Evolutionary conservation across 2,113 vertebrate genomes (phyloP).

Genomic region (Athene noctua): DNA sequence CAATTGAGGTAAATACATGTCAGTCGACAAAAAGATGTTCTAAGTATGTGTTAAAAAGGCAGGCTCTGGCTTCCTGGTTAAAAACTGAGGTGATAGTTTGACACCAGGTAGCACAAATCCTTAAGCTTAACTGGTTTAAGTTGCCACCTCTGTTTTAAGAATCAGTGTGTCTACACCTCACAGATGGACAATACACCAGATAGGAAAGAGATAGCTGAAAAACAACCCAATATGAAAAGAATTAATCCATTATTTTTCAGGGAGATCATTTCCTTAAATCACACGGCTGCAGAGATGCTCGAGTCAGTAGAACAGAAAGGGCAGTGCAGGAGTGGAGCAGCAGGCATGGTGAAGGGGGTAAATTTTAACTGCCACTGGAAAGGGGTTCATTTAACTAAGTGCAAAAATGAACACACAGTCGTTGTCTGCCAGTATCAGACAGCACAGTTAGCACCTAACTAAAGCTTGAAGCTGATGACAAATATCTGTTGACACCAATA

Average conservation of each 20-base stretch:
- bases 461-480: neutral
- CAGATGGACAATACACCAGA: neutral
- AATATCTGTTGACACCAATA: neutral
- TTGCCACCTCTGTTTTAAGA: neutral
- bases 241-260: neutral
- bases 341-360: accelerated
- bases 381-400: neutral
- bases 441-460: neutral
- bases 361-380: neutral
- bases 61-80: neutral
- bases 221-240: neutral
- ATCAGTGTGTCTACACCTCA: neutral
- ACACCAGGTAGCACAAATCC: neutral
- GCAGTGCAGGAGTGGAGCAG: neutral
- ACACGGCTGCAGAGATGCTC: neutral
- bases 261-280: neutral
- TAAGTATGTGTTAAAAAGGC: neutral
- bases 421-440: neutral
- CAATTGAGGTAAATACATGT: neutral
- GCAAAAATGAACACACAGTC: neutral
- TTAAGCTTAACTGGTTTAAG: neutral
- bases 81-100: neutral
- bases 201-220: neutral
- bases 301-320: neutral
- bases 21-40: neutral